Percentiles rank a stretch among this genome's conserved stretches.
phyloP scores from a whole-genome alignment of 2,113 vertebrate genomes.

The Crotophaga sulcirostris region DNA sequence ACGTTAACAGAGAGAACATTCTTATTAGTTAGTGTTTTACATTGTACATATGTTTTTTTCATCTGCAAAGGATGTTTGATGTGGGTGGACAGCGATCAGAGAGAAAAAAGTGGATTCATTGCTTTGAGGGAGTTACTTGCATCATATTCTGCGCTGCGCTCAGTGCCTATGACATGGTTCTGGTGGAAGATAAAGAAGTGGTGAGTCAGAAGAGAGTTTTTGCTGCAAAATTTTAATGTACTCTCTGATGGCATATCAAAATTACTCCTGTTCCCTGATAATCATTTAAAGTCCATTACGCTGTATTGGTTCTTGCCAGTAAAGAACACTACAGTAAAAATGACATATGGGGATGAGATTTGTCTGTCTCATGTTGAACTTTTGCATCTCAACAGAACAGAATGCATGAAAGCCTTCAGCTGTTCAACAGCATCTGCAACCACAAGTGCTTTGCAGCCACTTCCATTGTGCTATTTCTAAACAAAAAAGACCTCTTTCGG shows the following conservation, averaged over 20 bases:
- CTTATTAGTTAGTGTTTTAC: not conserved
- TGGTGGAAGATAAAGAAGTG: conserved; percentile 81
- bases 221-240: not conserved
- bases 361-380: not conserved
- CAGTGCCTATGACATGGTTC: conserved; percentile 79
- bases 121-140: conserved; percentile 82
- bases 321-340: not conserved
- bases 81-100: conserved; percentile 81
- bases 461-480: conserved; percentile 80
- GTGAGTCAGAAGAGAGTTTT: conserved; percentile 64
- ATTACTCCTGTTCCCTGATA: not conserved
- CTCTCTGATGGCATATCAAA: not conserved
- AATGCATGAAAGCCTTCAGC: conserved; percentile 82
- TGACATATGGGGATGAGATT: not conserved
- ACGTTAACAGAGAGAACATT: not conserved
- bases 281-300: not conserved
- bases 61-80: conserved; percentile 78
- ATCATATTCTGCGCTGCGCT: conserved; percentile 82
- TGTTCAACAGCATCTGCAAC: conserved; percentile 82
- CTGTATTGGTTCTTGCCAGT: not conserved
- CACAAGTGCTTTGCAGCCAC: conserved; percentile 78
- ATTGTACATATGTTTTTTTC: not conserved
- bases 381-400: conserved; percentile 73
- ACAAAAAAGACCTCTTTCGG: conserved; percentile 81
- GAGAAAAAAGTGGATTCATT: conserved; percentile 83